phyloP scores from a whole-genome alignment of 2,113 vertebrate genomes.

The Lucifuga dentata region DNA sequence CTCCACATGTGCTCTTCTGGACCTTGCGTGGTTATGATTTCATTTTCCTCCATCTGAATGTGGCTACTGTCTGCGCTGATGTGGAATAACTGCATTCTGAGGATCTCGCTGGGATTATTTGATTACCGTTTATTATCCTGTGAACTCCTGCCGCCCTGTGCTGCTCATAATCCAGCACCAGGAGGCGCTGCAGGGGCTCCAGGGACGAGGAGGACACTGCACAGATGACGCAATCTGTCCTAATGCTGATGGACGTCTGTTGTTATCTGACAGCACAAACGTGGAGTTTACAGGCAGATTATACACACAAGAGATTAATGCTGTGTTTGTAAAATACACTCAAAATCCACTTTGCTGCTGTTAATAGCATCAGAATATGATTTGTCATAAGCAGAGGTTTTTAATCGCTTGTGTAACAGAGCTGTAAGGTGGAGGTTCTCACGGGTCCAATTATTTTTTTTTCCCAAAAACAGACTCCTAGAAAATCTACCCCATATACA shows the following conservation, averaged over 20 bases:
- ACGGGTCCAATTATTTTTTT: too few relatives aligned
- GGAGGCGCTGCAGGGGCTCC: constrained; percentile 17
- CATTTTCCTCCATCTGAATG: constrained; percentile 44
- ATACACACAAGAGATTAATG: too few relatives aligned
- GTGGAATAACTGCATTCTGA: constrained; percentile 37
- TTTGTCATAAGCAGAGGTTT: too few relatives aligned
- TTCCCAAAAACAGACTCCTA: too few relatives aligned
- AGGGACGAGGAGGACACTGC: neutral
- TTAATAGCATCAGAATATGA: too few relatives aligned
- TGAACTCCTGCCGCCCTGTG: constrained; percentile 30
- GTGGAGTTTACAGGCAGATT: too few relatives aligned
- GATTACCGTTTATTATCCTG: constrained; percentile 37
- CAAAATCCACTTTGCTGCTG: too few relatives aligned
- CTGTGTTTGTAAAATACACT: too few relatives aligned
- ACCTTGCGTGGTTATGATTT: constrained; percentile 26
- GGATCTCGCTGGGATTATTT: constrained; percentile 39
- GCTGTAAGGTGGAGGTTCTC: too few relatives aligned
- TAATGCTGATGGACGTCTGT: neutral
- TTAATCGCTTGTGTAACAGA: too few relatives aligned
- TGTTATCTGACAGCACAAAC: too few relatives aligned
- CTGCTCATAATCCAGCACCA: constrained; percentile 28
- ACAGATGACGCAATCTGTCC: constrained; percentile 10
- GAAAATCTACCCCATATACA: too few relatives aligned
- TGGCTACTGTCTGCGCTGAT: constrained; percentile 43
- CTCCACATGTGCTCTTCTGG: constrained; percentile 10